Evolutionary conservation across 2,113 vertebrate genomes (phyloP), one percentile per base, ranked within the genome.

Genomic region (Baryphthengus martii): DNA sequence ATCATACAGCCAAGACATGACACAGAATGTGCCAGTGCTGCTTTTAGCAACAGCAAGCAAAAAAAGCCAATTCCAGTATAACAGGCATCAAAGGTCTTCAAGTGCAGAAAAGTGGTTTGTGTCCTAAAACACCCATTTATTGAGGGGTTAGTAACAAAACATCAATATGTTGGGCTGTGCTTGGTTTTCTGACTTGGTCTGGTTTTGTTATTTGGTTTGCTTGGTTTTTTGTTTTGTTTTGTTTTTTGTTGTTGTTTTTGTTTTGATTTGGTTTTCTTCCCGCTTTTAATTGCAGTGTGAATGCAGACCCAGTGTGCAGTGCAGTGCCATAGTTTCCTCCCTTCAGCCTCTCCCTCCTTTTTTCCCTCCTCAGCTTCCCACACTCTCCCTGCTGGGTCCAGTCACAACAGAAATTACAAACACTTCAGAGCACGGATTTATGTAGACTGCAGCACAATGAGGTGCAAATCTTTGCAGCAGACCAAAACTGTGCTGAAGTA

Each of bases 401-500:
- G 53, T 24, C 66, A 65, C 53, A 76, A 39, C 2, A 63, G 56
- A 74, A 13, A 50, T 5, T 50, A 9, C 16, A n/a, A 78, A 83
- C 20, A 18, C 26, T 44, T 61, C 26, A 26, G 26, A 20, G n/a
- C 31, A 80, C 44, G 35, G 26, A 83, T 76, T 88, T 79, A 79
- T 7, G 25, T 8, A 75, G 33, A 33, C 16, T 47, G 39, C 47
- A 72, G 35, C 39, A 79, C 0, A 0, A 50, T 0, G 1, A 61
- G 37, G 65, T 17, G 28, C 45, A 47, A 45, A 56, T 12, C 33
- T 47, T 16, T 63, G 33, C 26, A 90, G 44, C 15, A 89, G 50
- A 74, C 18, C 31, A 59, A 73, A 62, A 40, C 31, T 11, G 17
- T 23, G 40, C 37, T 62, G 7, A 55, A 81, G n/a, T 1, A 84